Percentiles rank a stretch among this genome's conserved stretches.
Evolutionary conservation across 2,888 invertebrate genomes (phyloP).

Genomic region (Mycogona germanica): DNA sequence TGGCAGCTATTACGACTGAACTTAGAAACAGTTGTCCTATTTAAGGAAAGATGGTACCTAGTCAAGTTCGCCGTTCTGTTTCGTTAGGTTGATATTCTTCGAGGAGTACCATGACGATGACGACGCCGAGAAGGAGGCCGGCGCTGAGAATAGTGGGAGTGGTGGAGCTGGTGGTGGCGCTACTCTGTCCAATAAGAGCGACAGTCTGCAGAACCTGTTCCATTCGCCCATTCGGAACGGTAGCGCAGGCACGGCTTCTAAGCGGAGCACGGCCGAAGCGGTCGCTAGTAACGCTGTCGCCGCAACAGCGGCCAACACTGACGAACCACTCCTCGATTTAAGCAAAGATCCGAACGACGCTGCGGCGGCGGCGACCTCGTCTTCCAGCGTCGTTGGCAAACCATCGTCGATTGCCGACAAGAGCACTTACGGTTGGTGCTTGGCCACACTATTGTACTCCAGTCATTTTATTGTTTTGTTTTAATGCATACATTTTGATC

Average conservation of each 20-base stretch:
- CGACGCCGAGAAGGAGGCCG: constrained; percentile 6
- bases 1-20: no score
- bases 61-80: no score
- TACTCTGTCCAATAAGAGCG: constrained; percentile 9
- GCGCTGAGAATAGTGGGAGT: neutral
- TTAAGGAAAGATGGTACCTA: neutral
- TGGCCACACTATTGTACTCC: no score
- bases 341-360: neutral
- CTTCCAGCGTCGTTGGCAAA: no score
- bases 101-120: constrained; percentile 26
- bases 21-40: no score
- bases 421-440: no score
- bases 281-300: neutral
- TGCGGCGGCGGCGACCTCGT: neutral
- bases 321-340: constrained; percentile 6
- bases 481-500: no score
- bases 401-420: no score
- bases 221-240: no score
- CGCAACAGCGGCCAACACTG: neutral
- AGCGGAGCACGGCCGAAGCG: neutral
- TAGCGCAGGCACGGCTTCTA: constrained; percentile 15
- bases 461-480: no score
- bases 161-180: no score
- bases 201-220: constrained; percentile 15
- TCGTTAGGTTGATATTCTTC: constrained; percentile 25